Evolutionary conservation across 2,888 invertebrate genomes (phyloP).

Genomic region (Dione juno): DNA sequence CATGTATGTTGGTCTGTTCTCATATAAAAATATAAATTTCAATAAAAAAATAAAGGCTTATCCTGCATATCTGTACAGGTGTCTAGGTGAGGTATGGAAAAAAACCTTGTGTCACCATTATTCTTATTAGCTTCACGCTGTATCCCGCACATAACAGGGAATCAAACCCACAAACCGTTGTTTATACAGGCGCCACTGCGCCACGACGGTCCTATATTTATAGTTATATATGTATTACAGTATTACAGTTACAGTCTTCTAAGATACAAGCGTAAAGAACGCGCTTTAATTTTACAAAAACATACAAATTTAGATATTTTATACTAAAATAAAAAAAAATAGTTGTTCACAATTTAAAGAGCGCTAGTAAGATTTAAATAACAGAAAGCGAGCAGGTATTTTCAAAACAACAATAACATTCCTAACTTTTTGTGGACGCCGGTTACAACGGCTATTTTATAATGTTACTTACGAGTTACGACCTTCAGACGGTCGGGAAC

Average conservation of each 20-base stretch:
- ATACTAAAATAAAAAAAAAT: background rate
- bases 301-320: background rate
- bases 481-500: slow-evolving; percentile 9
- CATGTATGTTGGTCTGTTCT: too few species aligned
- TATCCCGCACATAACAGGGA: background rate
- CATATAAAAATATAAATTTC: too few species aligned
- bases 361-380: background rate
- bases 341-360: background rate
- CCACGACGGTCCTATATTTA: too few species aligned
- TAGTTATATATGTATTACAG: too few species aligned
- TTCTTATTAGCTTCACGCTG: too few species aligned
- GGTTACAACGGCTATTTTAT: background rate
- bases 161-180: background rate
- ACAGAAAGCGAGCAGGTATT: slow-evolving; percentile 1
- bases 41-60: too few species aligned
- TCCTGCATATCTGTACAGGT: too few species aligned
- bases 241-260: too few species aligned
- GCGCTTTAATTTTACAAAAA: too few species aligned
- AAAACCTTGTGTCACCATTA: too few species aligned
- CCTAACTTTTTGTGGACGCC: slow-evolving; percentile 3
- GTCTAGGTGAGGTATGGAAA: too few species aligned
- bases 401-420: slow-evolving; percentile 13
- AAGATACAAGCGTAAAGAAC: too few species aligned
- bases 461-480: background rate
- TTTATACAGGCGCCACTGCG: background rate